Evolutionary conservation across 2,888 invertebrate species (phyloP), one percentile per base, ranked within the genome.

Genomic region (Aphodius sticticus): DNA sequence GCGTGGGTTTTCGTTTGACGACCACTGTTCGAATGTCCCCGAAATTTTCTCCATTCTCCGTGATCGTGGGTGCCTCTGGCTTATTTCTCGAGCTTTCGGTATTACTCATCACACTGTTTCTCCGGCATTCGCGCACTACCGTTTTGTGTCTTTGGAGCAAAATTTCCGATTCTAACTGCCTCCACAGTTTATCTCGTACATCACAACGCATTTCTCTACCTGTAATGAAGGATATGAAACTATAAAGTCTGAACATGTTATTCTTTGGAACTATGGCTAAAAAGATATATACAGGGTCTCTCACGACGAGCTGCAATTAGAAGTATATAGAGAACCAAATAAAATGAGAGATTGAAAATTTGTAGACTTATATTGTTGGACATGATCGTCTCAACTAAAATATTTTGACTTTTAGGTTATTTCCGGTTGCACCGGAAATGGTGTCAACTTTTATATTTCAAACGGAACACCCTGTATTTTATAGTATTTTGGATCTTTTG

Each of bases 91-190:
- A 79, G 16, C 86, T 85, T 2, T 85, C 85, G 79, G 84, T 84
- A 80, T 86, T 86, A 78, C 87, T 84, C 78, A 88, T 83, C 75
- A 86, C 82, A 81, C 88, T 89, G 82, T 91, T 90, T 14, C 92
- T 91, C 84, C 92, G 91, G 82, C 93, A 93, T 84, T 93, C 93
- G 82, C 93, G 91, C 79, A 93, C 93, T 7, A 96, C 93, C 76
- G 96, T 96, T 90, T 96, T 96, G 90, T 96, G 96, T 37, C 96
- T 91, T 89, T 96, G 96, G 78, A 96, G 91, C 82, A 96, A 92
- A 85, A 96, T 96, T 90, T 96, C 96, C 0, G 96, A 95, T 87
- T 96, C 96, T 84, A 96, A 91, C 91, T 96, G 93, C 82, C 95
- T 91, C 94, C 94, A 95, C 6, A 96, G 89, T 75, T 95, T 94